Percentiles rank a stretch among this genome's conserved stretches.
These are phyloP conservation scores for Pedionomus torquatus DNA, from an alignment of 2,113 vertebrate species.

Conservation along the genomic window DNA sequence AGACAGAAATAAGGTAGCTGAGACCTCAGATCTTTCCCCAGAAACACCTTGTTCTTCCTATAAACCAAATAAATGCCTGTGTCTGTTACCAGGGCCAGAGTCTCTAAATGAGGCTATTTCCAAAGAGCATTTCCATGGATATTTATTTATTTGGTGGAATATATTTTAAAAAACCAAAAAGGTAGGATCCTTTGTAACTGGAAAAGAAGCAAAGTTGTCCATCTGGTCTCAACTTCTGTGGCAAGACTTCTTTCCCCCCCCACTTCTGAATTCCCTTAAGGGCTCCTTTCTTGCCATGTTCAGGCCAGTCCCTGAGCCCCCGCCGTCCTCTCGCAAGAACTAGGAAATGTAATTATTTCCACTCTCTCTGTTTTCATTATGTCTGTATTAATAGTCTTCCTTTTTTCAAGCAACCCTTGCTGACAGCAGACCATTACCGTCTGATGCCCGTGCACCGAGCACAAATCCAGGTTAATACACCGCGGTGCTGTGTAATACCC, in stretches of 20 bases:
- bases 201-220: neutral
- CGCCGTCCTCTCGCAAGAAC: neutral
- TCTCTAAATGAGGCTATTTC: neutral
- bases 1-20: neutral
- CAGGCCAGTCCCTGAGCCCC: neutral
- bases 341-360: conserved; percentile 28
- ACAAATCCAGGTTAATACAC: conserved; percentile 25
- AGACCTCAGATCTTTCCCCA: neutral
- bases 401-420: neutral
- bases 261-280: neutral
- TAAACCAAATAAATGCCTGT: neutral
- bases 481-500: neutral
- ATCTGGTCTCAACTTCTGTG: neutral
- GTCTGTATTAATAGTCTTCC: conserved; percentile 43
- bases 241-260: neutral
- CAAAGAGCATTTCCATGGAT: neutral
- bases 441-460: neutral
- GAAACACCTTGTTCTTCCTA: neutral
- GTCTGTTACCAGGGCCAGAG: neutral
- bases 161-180: neutral
- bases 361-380: conserved; percentile 24
- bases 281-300: neutral
- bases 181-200: neutral
- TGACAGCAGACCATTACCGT: conserved; percentile 29
- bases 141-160: neutral